A percentile compares a stretch with the other conserved stretches of the same genome.
Evolutionary conservation across 1,140 invertebrate genomes (phyloP).

Genomic region (Hermetia illucens): DNA sequence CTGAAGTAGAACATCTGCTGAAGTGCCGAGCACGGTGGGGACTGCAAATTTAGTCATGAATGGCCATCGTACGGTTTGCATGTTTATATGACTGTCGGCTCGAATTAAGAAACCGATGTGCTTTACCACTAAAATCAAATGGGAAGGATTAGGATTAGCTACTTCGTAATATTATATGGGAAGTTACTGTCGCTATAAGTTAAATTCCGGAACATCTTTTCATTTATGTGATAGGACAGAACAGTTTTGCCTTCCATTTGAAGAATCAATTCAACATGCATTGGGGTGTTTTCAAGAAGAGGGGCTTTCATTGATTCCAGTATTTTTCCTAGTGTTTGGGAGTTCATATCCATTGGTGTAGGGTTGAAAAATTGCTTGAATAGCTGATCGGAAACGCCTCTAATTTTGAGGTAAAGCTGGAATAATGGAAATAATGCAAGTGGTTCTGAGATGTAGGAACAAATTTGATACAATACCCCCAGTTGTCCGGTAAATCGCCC

Average conservation of each 20-base stretch:
- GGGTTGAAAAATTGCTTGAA: conserved; percentile 27
- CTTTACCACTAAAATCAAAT: conserved; percentile 14
- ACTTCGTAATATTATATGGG: background rate
- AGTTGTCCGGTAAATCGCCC: conserved; percentile 39
- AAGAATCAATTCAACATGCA: conserved; percentile 41
- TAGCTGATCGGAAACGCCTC: conserved; percentile 31
- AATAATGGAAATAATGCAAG: conserved; percentile 9
- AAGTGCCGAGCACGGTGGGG: conserved; percentile 39
- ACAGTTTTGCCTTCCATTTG: conserved; percentile 42
- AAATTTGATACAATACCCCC: too few relatives aligned
- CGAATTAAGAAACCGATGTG: conserved; percentile 16
- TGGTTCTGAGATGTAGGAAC: conserved; percentile 2
- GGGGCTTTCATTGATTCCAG: conserved; percentile 36
- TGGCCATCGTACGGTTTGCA: conserved; percentile 27
- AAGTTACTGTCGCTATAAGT: conserved; percentile 27
- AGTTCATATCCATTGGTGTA: conserved; percentile 28
- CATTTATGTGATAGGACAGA: conserved; percentile 40
- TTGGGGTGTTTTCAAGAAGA: conserved; percentile 27
- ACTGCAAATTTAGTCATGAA: conserved; percentile 33
- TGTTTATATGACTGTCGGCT: conserved; percentile 25
- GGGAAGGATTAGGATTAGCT: background rate
- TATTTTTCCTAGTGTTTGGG: conserved; percentile 33
- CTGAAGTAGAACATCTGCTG: conserved; percentile 32
- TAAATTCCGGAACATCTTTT: conserved; percentile 34
- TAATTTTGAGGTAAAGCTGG: conserved; percentile 41